These are phyloP conservation scores for Uria aalge DNA, from an alignment of 2,113 vertebrate genomes.

Conservation along the genomic window DNA sequence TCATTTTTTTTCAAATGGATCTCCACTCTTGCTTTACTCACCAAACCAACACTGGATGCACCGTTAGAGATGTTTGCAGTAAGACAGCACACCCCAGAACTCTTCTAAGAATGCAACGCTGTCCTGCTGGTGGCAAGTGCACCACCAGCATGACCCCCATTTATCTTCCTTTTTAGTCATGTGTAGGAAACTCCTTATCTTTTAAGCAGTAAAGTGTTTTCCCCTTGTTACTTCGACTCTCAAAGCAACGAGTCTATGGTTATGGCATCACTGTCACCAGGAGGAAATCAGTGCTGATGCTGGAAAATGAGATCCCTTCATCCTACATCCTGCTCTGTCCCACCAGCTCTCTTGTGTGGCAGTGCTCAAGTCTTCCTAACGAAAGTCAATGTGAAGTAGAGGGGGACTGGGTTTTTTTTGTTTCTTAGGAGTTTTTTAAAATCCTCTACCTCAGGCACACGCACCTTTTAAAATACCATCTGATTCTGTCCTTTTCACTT, in stretches of 20 bases:
- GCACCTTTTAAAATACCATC: background rate
- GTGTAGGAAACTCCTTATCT: background rate
- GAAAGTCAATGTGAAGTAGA: background rate
- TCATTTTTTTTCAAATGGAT: background rate
- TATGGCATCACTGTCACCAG: background rate
- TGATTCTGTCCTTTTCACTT: background rate
- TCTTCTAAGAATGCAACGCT: background rate
- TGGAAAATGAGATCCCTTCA: background rate
- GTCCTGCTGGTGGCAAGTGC: background rate
- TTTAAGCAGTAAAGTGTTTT: background rate
- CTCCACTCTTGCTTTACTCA: background rate
- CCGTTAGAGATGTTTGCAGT: background rate
- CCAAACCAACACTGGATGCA: background rate
- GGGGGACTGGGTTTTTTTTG: rapidly evolving
- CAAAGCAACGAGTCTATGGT: rapidly evolving
- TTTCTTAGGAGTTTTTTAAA: background rate
- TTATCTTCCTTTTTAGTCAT: background rate
- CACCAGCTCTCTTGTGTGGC: background rate
- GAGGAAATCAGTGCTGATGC: background rate
- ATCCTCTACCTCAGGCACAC: background rate
- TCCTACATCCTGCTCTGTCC: background rate
- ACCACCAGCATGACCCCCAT: background rate
- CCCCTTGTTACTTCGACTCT: background rate
- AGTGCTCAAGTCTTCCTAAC: background rate
- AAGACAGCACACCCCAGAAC: background rate